Evolutionary conservation across 30 jellyfish, hydroid and myxozoan species (phyloP).

Genomic region (Aurelia aurita): DNA sequence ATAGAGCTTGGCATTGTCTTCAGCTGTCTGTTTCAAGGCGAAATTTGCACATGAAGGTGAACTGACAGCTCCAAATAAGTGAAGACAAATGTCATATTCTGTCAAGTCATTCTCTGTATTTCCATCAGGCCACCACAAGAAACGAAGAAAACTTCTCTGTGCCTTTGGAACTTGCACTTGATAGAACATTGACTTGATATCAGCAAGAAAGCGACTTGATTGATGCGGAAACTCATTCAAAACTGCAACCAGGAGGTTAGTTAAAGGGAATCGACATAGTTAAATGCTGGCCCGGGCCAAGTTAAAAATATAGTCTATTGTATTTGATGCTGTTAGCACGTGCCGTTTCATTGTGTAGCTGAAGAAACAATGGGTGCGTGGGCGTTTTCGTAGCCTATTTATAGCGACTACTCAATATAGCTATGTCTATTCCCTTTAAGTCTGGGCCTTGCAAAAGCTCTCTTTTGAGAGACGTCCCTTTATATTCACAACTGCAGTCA

Average conservation of each 20-base stretch:
- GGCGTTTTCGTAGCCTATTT: too few species aligned
- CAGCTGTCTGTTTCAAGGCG: slow-evolving; percentile 40
- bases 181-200: slow-evolving; percentile 35
- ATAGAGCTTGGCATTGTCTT: slow-evolving; percentile 9
- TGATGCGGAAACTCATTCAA: slow-evolving; percentile 42
- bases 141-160: slow-evolving; percentile 14
- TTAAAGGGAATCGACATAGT: too few species aligned
- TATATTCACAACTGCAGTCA: slow-evolving; percentile 4
- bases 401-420: too few species aligned
- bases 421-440: too few species aligned
- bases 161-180: slow-evolving; percentile 37
- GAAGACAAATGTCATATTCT: slow-evolving; percentile 37
- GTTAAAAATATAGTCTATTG: too few species aligned
- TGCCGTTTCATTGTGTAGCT: too few species aligned
- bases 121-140: slow-evolving; percentile 58
- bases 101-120: neutral
- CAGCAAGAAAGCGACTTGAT: slow-evolving; percentile 38
- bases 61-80: slow-evolving; percentile 33
- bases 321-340: too few species aligned
- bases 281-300: too few species aligned
- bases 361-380: too few species aligned
- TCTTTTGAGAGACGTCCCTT: slow-evolving; percentile 35
- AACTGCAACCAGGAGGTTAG: neutral
- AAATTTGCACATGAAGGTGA: slow-evolving; percentile 17
- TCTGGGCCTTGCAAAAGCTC: slow-evolving; percentile 63